Percentiles rank a stretch among this genome's conserved stretches.
phyloP scores from a whole-genome alignment of 2,797 vertebrate genomes.

The Coreius guichenoti region DNA sequence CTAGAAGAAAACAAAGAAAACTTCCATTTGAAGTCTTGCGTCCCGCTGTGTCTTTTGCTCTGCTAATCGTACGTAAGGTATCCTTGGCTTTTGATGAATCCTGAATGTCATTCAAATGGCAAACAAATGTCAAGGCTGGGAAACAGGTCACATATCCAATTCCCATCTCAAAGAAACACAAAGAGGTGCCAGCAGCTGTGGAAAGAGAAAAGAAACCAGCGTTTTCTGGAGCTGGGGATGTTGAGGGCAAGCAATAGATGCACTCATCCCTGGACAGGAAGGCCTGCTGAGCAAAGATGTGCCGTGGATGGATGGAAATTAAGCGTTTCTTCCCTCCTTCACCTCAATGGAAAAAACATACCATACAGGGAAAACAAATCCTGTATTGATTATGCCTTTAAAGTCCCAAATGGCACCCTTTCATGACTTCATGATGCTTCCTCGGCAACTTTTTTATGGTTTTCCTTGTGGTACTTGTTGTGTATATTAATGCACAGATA shows the following conservation, averaged over 20 bases:
- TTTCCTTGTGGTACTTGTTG: background rate
- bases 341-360: slow-evolving; percentile 42
- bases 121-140: slow-evolving; percentile 55
- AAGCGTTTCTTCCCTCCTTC: slow-evolving; percentile 54
- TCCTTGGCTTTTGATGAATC: slow-evolving; percentile 53
- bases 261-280: slow-evolving; percentile 53
- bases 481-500: background rate
- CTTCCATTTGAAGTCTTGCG: slow-evolving; percentile 38
- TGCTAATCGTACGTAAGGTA: slow-evolving; percentile 45
- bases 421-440: slow-evolving; percentile 1
- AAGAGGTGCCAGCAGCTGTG: slow-evolving; percentile 42
- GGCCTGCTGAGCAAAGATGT: slow-evolving; percentile 54
- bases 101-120: slow-evolving; percentile 32
- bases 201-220: slow-evolving; percentile 55
- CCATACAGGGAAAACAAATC: slow-evolving; percentile 48
- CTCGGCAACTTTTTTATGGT: background rate
- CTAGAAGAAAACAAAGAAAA: slow-evolving; percentile 39
- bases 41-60: slow-evolving; percentile 32
- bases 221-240: slow-evolving; percentile 64
- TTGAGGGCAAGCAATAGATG: slow-evolving; percentile 51
- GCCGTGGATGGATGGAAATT: slow-evolving; percentile 60
- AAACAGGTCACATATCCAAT: slow-evolving; percentile 69
- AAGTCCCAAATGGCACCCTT: slow-evolving; percentile 1
- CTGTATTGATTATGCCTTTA: slow-evolving; percentile 34
- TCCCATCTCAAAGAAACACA: slow-evolving; percentile 57